Evolutionary conservation across 2,888 invertebrate genomes (phyloP), one percentile per base, ranked within the genome.

Genomic region (Oscheius onirici): DNA sequence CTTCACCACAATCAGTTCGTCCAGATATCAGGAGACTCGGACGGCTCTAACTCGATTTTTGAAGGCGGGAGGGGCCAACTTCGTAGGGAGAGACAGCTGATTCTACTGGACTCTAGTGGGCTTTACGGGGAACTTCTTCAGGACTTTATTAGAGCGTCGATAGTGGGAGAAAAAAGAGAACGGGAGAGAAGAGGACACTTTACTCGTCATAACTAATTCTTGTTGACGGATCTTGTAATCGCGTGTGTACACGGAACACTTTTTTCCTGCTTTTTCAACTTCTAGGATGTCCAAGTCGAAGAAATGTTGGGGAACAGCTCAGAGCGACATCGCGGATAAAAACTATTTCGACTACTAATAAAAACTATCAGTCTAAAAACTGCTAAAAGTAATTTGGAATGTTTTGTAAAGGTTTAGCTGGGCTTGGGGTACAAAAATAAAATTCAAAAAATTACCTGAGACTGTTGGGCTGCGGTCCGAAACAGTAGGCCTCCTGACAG

Each of bases 401-500:
- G 34, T 34, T 34, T 34, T 34, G 34, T 8, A 34, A 34, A 34
- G 34, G 3, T 34, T 3, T 34, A 34, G 17, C 49, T 49, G 52
- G 26, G 52, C 22, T 17, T 13, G 15, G 44, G 20, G 20, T 20
- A 49, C 17, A 49, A 49, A 52, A 17, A 52, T 22, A 13, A 52
- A 52, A 52, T 52, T 13, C 17, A 52, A 52, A 52, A 52, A 52
- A n/a, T 55, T n/a, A 68, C 67, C 67, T 54, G 22, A 68, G 26
- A 10, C 67, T 34, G 44, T 43, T 44, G n/a, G 26, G 24, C 54
- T 20, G 28, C 20, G 63, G 63, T 5, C 69, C 69, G 51, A 57
- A 69, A 34, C 69, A 69, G 49, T 69, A 69, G 15, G 69, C 58
- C 58, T 69, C 52, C 15, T 58, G 69, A 34, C 69, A 69, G 28